A percentile compares a stretch with the other conserved stretches of the same genome.
These are phyloP conservation scores for Toxotes chatareus DNA, from an alignment of 2,113 vertebrate genomes.

Conservation along the genomic window DNA sequence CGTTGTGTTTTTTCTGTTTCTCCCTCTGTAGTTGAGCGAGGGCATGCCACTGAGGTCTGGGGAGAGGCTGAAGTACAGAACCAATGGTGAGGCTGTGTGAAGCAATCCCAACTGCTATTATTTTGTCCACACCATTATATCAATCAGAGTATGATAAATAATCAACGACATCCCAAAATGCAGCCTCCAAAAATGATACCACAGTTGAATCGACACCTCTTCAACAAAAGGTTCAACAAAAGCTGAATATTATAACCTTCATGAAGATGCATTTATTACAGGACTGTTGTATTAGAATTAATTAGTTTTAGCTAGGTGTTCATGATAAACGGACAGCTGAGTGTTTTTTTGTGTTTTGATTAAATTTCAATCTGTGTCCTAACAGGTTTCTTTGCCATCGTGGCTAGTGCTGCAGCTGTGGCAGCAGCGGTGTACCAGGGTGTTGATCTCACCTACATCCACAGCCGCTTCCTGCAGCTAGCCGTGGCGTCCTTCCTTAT, in stretches of 20 bases:
- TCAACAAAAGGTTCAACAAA: too few relatives aligned
- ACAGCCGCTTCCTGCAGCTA: slow-evolving; percentile 89
- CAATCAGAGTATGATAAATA: too few relatives aligned
- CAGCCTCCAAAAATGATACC: too few relatives aligned
- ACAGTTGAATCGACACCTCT: too few relatives aligned
- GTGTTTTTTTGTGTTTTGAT: not conserved
- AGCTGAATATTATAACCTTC: too few relatives aligned
- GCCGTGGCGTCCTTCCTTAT: slow-evolving; percentile 83
- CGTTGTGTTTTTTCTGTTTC: not conserved
- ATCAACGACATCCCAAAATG: too few relatives aligned
- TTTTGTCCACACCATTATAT: too few relatives aligned
- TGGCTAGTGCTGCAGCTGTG: slow-evolving; percentile 78
- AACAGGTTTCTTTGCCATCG: slow-evolving; percentile 89
- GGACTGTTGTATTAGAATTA: too few relatives aligned
- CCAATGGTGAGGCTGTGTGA: slow-evolving; percentile 89
- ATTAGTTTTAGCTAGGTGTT: too few relatives aligned
- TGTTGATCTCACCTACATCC: slow-evolving; percentile 86
- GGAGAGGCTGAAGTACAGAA: slow-evolving; percentile 89
- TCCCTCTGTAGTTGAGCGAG: slow-evolving; percentile 69
- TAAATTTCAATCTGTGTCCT: not conserved
- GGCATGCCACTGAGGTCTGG: slow-evolving; percentile 87
- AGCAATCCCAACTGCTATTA: not conserved
- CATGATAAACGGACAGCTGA: too few relatives aligned
- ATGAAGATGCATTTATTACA: too few relatives aligned
- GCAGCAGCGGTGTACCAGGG: slow-evolving; percentile 81